A percentile compares a stretch with the other conserved stretches of the same genome.
Conservation (phyloP, 2,113 vertebrate genomes). For the Turnix velox region DNA sequence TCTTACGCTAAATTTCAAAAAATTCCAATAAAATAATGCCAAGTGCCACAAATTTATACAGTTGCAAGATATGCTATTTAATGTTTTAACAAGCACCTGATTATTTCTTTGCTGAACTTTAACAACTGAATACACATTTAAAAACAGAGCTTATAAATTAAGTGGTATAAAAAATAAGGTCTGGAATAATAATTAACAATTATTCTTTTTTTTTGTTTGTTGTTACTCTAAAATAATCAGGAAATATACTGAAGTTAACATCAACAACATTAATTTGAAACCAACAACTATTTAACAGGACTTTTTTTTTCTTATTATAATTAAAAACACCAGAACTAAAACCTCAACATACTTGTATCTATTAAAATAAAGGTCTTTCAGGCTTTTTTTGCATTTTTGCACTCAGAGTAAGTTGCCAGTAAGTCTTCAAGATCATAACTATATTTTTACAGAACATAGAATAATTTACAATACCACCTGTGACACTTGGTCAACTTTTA, state of each 20-base stretch:
- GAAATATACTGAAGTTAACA: not conserved
- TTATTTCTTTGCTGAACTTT: not conserved
- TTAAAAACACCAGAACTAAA: not conserved
- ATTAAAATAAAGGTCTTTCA: not conserved
- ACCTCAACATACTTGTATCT: not conserved
- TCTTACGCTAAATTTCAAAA: not conserved
- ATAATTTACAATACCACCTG: conserved; percentile 28
- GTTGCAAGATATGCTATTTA: not conserved
- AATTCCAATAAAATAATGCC: not conserved
- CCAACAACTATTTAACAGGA: not conserved
- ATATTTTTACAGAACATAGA: not conserved
- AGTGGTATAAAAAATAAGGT: not conserved
- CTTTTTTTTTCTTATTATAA: not conserved
- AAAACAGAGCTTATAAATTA: not conserved
- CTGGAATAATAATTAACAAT: not conserved
- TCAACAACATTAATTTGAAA: not conserved
- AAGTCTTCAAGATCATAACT: conserved; percentile 11
- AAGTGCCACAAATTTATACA: not conserved
- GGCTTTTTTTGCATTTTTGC: not conserved
- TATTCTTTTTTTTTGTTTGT: not conserved
- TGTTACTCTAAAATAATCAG: not conserved
- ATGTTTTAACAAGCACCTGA: not conserved
- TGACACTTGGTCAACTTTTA: not conserved
- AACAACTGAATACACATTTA: not conserved
- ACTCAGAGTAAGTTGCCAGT: not conserved